phyloP scores from a whole-genome alignment of 2,888 invertebrate genomes.

The Meandrusa payeni region DNA sequence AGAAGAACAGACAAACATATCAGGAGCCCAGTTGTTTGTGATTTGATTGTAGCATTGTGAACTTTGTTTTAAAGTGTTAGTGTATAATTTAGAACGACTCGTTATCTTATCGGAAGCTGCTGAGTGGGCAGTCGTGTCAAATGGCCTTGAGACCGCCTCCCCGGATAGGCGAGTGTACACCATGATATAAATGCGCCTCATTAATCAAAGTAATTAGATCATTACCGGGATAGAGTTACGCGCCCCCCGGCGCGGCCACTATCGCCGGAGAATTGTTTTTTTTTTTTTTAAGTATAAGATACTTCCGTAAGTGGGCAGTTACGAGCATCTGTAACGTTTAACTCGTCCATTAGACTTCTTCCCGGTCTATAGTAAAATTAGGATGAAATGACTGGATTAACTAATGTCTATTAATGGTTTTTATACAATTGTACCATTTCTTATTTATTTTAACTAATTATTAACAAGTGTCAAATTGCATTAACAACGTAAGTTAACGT shows the following conservation, averaged over 20 bases:
- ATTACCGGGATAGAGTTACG: constrained; percentile 69
- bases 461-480: too few species aligned
- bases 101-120: constrained; percentile 22
- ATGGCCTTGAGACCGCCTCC: constrained; percentile 36
- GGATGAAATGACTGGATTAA: too few species aligned
- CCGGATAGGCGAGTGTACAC: constrained; percentile 53
- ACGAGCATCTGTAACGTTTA: constrained; percentile 19
- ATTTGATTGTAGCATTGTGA: neutral
- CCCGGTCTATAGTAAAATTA: too few species aligned
- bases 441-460: too few species aligned
- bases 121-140: constrained; percentile 35
- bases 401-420: too few species aligned
- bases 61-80: constrained; percentile 15
- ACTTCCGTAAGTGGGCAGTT: constrained; percentile 19
- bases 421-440: too few species aligned
- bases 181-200: constrained; percentile 70
- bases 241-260: constrained; percentile 43
- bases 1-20: constrained; percentile 6
- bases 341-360: constrained; percentile 2
- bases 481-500: too few species aligned
- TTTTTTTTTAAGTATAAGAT: constrained; percentile 15
- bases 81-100: constrained; percentile 30
- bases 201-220: constrained; percentile 78
- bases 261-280: constrained; percentile 32
- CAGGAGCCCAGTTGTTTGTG: neutral